A percentile compares a stretch with the other conserved stretches of the same genome.
phyloP scores from a whole-genome alignment of 2,113 vertebrate species.

The Lophochroa leadbeateri region DNA sequence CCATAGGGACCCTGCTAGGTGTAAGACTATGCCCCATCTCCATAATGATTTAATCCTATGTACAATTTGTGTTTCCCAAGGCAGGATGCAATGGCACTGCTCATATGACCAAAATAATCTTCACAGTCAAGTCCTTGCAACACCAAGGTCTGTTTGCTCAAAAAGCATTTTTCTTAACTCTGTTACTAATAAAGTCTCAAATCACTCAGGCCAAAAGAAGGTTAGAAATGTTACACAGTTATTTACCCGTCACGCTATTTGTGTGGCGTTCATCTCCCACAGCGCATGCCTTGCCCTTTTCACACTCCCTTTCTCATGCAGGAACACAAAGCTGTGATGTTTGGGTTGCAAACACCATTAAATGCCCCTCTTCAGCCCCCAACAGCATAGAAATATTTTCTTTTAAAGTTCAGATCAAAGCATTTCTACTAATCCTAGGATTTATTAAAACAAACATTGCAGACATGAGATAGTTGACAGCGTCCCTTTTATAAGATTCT shows the following conservation, averaged over 20 bases:
- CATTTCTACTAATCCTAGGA: constrained; percentile 65
- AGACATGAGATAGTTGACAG: constrained; percentile 56
- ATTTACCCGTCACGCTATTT: constrained; percentile 46
- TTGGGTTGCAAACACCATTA: constrained; percentile 62
- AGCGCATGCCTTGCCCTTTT: constrained; percentile 28
- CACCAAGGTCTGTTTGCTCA: constrained; percentile 3
- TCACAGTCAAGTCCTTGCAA: constrained; percentile 17
- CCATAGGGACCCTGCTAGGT: background rate
- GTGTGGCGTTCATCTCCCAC: constrained; percentile 44
- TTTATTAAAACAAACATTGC: constrained; percentile 63
- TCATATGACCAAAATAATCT: background rate
- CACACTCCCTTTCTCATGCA: constrained; percentile 50
- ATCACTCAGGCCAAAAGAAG: background rate
- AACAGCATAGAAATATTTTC: constrained; percentile 66
- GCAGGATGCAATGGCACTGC: background rate
- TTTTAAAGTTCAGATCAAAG: constrained; percentile 65
- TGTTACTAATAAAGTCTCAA: background rate
- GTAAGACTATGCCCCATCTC: background rate
- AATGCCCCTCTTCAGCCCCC: constrained; percentile 50
- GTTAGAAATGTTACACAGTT: constrained; percentile 33
- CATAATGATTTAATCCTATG: background rate
- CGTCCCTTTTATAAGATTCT: constrained; percentile 54
- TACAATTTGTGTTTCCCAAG: background rate
- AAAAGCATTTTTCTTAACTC: constrained; percentile 33
- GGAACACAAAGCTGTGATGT: constrained; percentile 55